These are phyloP conservation scores for Schmidtea mediterranea DNA, from an alignment of 1,140 invertebrate genomes.

Conservation along the genomic window DNA sequence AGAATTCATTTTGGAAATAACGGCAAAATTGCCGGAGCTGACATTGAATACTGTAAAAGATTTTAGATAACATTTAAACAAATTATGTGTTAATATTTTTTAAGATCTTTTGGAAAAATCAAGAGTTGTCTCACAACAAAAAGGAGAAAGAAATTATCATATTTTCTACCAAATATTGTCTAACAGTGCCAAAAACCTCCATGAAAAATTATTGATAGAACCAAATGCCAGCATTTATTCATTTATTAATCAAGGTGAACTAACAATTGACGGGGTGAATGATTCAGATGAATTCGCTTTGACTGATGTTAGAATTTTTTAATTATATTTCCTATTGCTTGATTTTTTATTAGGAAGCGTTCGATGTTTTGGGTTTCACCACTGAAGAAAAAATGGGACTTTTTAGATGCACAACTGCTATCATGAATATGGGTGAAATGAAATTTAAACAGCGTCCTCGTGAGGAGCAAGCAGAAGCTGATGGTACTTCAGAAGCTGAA, in stretches of 20 bases:
- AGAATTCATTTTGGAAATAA: constrained; percentile 96
- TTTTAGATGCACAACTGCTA: constrained; percentile 78
- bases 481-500: constrained; percentile 79
- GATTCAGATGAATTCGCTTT: constrained; percentile 70
- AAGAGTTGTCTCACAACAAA: constrained; percentile 95
- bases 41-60: constrained; percentile 83
- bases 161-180: constrained; percentile 99
- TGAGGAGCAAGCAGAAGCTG: constrained; percentile 93
- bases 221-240: constrained; percentile 54
- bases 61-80: neutral
- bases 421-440: constrained; percentile 94
- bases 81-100: neutral
- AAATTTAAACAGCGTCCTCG: constrained; percentile 99
- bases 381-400: constrained; percentile 76
- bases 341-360: constrained; percentile 49
- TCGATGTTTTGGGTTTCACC: constrained; percentile 85
- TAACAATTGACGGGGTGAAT: constrained; percentile 73
- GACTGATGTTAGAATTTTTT: constrained; percentile 55
- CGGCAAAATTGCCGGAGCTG: constrained; percentile 96
- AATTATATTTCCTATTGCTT: constrained; percentile 4
- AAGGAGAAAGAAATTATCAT: constrained; percentile 85
- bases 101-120: constrained; percentile 95
- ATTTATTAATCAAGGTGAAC: constrained; percentile 85
- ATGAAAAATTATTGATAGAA: constrained; percentile 53
- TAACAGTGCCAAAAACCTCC: constrained; percentile 20